Conservation (phyloP, 2,113 vertebrate genomes). For the Mellivora capensis region DNA sequence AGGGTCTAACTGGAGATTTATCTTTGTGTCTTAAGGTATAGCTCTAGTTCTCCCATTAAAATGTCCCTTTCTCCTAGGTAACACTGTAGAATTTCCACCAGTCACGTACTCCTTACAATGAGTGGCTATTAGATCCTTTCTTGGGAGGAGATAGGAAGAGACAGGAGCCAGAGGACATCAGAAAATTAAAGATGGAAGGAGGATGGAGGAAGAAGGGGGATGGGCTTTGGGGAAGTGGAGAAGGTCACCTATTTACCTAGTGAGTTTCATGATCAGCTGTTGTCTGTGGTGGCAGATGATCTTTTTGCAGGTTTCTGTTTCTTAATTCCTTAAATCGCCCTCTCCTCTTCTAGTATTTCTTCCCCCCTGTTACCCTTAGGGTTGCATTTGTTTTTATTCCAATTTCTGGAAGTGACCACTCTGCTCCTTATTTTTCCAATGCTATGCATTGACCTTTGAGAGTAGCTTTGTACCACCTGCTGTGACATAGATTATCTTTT, state of each 20-base stretch:
- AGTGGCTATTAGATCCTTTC: not conserved
- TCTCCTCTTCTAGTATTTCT: not conserved
- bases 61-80: not conserved
- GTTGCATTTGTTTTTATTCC: not conserved
- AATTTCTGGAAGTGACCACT: not conserved
- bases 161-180: not conserved
- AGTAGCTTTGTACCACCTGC: not conserved
- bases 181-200: not conserved
- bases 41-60: not conserved
- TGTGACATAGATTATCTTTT: not conserved
- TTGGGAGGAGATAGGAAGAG: not conserved
- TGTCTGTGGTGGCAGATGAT: not conserved
- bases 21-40: not conserved
- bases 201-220: not conserved
- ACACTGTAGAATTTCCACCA: not conserved
- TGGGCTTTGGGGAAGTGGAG: not conserved
- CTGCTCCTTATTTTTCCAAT: not conserved
- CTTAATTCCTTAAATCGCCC: not conserved
- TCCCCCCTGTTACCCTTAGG: not conserved
- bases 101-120: not conserved
- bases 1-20: not conserved
- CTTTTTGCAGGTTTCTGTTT: not conserved
- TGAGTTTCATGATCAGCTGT: not conserved
- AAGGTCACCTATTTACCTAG: not conserved
- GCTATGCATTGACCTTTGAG: not conserved